A percentile compares a stretch with the other conserved stretches of the same genome.
Conservation (phyloP, 2,888 invertebrate genomes). For the Caenorhabditis angaria region DNA sequence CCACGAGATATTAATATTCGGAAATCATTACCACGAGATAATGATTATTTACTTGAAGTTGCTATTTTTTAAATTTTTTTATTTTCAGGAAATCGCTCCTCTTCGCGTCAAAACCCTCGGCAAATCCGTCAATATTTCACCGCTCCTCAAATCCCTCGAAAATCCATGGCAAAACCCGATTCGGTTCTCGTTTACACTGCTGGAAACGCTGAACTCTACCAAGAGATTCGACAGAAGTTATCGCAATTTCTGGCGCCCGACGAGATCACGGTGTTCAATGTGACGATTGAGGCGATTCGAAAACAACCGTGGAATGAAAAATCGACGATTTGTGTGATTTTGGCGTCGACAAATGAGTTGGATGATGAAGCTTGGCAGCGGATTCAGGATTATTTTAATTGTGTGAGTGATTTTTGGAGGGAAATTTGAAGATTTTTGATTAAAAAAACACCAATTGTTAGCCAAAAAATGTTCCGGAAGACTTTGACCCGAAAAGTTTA, state of each 20-base stretch:
- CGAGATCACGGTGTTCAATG: conserved; percentile 64
- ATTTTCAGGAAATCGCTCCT: too few species aligned
- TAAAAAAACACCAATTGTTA: too few species aligned
- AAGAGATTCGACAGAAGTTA: conserved; percentile 51
- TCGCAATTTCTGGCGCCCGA: conserved; percentile 55
- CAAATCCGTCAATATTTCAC: conserved; percentile 21
- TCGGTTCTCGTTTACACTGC: conserved; percentile 66
- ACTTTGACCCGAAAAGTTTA: too few species aligned
- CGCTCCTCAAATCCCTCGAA: conserved; percentile 21
- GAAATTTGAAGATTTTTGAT: too few species aligned
- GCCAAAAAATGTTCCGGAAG: too few species aligned
- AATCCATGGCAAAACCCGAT: conserved; percentile 36
- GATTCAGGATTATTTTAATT: conserved; percentile 66
- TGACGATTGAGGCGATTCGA: conserved; percentile 56
- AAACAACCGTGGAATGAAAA: conserved; percentile 66
- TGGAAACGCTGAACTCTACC: conserved; percentile 53
- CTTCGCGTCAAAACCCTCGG: conserved; percentile 9
- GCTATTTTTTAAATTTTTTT: not conserved
- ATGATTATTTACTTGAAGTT: too few species aligned
- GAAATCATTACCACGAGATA: too few species aligned
- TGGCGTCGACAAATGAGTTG: conserved; percentile 65
- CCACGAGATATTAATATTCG: too few species aligned
- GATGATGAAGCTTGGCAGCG: conserved; percentile 65
- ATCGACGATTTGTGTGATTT: conserved; percentile 62
- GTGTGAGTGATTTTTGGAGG: conserved; percentile 46